These are phyloP conservation scores for Panonychus citri DNA, from an alignment of 1,140 invertebrate species.

Conservation along the genomic window DNA sequence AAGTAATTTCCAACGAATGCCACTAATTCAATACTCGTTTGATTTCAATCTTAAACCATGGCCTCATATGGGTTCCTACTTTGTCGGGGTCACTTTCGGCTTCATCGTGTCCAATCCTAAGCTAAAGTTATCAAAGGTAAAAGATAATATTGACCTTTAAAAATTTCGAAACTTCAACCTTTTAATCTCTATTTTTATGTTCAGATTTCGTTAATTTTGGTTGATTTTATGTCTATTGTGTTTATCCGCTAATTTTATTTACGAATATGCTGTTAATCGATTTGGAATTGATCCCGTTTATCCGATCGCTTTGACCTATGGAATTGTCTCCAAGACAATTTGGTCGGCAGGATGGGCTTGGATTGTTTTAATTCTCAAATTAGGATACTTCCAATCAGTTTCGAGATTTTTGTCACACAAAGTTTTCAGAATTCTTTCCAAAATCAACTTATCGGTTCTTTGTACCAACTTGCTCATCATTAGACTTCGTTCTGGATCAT, in stretches of 20 bases:
- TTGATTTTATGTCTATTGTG: not conserved
- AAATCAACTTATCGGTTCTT: not conserved
- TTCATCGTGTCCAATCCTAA: not conserved
- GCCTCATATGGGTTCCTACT: not conserved
- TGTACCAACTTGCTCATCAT: not conserved
- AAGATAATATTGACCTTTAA: no score
- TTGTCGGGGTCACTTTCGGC: conserved; percentile 1
- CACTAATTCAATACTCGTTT: not conserved
- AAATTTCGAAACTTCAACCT: no score
- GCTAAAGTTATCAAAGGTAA: not conserved
- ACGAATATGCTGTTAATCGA: not conserved
- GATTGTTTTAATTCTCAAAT: not conserved
- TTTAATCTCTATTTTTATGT: not conserved
- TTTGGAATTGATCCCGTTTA: not conserved
- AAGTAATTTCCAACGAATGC: not conserved
- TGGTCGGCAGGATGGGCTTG: not conserved
- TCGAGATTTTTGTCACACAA: not conserved
- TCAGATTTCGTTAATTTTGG: not conserved
- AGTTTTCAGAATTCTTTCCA: not conserved
- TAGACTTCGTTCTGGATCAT: not conserved
- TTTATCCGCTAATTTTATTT: not conserved
- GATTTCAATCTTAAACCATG: conserved; percentile 2
- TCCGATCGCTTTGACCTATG: not conserved
- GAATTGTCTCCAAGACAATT: not conserved
- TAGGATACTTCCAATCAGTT: not conserved